Evolutionary conservation across 2,797 vertebrate species (phyloP).

Genomic region (Somateria mollissima): DNA sequence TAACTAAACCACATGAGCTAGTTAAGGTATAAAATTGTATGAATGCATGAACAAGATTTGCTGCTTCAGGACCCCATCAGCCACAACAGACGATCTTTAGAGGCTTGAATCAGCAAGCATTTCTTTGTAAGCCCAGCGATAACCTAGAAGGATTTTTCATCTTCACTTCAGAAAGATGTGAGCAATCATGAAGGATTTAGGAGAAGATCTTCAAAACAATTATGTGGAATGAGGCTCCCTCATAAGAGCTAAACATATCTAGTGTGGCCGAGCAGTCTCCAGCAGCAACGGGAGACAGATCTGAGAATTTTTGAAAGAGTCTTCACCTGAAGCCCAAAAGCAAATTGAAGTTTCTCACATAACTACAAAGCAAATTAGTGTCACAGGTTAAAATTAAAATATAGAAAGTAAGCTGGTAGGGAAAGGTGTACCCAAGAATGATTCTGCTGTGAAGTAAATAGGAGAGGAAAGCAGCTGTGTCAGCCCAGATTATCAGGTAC

Average conservation of each 20-base stretch:
- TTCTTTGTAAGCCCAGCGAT: not conserved
- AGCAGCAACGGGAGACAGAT: not conserved
- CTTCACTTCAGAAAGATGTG: not conserved
- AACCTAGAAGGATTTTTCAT: not conserved
- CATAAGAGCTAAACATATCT: not conserved
- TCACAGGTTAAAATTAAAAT: not conserved
- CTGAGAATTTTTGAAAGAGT: not conserved
- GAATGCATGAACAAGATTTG: not conserved
- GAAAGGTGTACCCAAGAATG: rapidly evolving
- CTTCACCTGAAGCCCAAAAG: not conserved
- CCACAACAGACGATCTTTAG: not conserved
- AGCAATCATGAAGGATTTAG: not conserved
- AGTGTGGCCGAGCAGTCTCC: not conserved
- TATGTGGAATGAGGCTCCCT: not conserved
- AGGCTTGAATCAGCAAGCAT: not conserved
- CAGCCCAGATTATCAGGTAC: not conserved
- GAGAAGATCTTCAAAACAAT: slow-evolving; percentile 11
- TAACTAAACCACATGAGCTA: not conserved
- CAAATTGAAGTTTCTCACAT: not conserved
- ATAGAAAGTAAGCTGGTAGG: not conserved
- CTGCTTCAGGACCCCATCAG: not conserved
- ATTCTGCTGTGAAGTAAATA: not conserved
- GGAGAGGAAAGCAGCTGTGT: not conserved
- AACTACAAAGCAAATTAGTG: not conserved
- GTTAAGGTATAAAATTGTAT: not conserved